phyloP scores from a whole-genome alignment of 2,113 vertebrate species.

The Pseudopipra pipra region DNA sequence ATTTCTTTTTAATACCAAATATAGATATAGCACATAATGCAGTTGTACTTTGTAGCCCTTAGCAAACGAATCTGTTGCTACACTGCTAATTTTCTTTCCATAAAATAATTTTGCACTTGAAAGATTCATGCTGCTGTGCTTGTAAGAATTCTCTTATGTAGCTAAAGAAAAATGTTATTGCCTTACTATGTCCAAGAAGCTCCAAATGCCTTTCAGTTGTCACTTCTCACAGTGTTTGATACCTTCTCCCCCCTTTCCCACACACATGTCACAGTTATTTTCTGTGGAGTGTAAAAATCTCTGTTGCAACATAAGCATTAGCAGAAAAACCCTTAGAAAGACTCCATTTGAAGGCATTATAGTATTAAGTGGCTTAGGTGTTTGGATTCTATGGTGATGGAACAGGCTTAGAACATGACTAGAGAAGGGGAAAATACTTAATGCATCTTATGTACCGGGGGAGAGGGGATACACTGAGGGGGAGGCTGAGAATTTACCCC shows the following conservation, averaged over 20 bases:
- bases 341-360: background rate
- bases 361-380: background rate
- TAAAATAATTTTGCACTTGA: background rate
- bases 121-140: background rate
- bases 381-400: background rate
- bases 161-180: background rate
- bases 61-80: slow-evolving; percentile 12
- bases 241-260: accelerated
- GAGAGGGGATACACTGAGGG: accelerated
- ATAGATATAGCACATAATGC: slow-evolving; percentile 33
- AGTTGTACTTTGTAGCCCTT: background rate
- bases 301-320: background rate
- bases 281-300: background rate
- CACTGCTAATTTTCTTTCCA: background rate
- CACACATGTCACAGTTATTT: background rate
- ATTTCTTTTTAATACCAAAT: slow-evolving; percentile 49
- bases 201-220: background rate
- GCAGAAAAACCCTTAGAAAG: background rate
- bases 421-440: background rate
- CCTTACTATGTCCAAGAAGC: background rate
- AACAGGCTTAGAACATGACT: background rate
- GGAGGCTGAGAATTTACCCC: background rate
- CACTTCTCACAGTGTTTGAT: accelerated
- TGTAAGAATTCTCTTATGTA: background rate
- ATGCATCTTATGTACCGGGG: background rate